Evolutionary conservation across 2,797 vertebrate species (phyloP).

Genomic region (Gymnodraco acuticeps): DNA sequence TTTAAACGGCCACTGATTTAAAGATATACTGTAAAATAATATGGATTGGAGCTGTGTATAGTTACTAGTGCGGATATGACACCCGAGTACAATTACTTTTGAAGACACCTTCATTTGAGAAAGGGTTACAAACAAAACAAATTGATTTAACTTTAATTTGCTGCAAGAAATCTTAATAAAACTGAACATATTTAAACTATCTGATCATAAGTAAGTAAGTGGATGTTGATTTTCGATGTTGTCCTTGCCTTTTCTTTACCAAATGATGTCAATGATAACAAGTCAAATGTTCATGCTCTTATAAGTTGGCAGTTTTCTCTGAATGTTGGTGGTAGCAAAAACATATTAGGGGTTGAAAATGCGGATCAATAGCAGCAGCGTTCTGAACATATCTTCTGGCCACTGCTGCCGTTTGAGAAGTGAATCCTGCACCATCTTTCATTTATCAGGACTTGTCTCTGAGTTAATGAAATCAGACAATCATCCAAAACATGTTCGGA

Average conservation of each 20-base stretch:
- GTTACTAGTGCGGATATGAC: background rate
- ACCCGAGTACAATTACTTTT: background rate
- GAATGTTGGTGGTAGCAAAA: background rate
- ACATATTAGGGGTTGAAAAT: background rate
- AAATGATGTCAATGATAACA: too few relatives aligned
- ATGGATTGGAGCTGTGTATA: background rate
- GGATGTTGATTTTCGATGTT: too few relatives aligned
- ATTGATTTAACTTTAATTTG: too few relatives aligned
- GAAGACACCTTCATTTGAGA: too few relatives aligned
- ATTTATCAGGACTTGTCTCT: background rate
- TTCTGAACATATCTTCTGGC: background rate
- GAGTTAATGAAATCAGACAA: background rate
- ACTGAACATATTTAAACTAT: background rate
- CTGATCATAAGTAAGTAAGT: too few relatives aligned
- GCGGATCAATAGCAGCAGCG: background rate
- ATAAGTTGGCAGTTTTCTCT: background rate
- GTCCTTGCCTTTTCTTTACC: too few relatives aligned
- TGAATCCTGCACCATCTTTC: too few relatives aligned
- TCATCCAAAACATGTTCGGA: background rate
- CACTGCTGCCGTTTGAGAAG: background rate
- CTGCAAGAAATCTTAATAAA: too few relatives aligned
- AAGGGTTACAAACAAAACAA: too few relatives aligned
- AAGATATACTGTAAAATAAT: background rate
- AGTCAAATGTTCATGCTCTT: too few relatives aligned
- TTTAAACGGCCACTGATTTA: background rate